A percentile compares a stretch with the other conserved stretches of the same genome.
Conservation (phyloP, 37 sponge, comb jelly and placozoan genomes). For the Aphrocallistes beatrix region DNA sequence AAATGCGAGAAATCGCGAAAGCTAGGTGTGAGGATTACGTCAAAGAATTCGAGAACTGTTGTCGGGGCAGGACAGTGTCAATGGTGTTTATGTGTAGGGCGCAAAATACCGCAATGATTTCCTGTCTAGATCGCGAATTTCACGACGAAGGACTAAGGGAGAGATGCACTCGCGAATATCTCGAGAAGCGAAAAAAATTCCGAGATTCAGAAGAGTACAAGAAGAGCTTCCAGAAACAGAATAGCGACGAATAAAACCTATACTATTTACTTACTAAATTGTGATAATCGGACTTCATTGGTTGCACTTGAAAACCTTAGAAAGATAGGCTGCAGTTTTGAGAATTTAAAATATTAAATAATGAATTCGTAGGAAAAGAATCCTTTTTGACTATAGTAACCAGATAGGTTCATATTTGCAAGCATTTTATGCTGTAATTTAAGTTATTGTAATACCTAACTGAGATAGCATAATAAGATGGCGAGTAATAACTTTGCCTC, state of each 20-base stretch:
- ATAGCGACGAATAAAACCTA: background rate
- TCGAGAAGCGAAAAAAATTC: background rate
- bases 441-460: too few species aligned
- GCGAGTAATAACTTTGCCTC: too few species aligned
- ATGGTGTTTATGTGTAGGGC: conserved; percentile 48
- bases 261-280: too few species aligned
- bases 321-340: too few species aligned
- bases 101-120: conserved; percentile 41
- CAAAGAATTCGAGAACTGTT: conserved; percentile 69
- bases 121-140: conserved; percentile 28
- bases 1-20: conserved; percentile 46
- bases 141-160: background rate
- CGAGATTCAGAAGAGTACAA: background rate
- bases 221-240: background rate
- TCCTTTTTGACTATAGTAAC: too few species aligned
- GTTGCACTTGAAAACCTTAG: too few species aligned
- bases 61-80: conserved; percentile 54
- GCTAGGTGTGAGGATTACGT: conserved; percentile 44
- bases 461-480: too few species aligned
- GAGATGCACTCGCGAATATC: background rate
- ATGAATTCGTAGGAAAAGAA: too few species aligned
- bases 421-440: too few species aligned
- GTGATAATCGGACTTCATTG: too few species aligned
- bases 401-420: too few species aligned
- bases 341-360: too few species aligned